Base-by-base conservation (phyloP, 2,797 vertebrate species). In the Ataeniobius toweri region DNA sequence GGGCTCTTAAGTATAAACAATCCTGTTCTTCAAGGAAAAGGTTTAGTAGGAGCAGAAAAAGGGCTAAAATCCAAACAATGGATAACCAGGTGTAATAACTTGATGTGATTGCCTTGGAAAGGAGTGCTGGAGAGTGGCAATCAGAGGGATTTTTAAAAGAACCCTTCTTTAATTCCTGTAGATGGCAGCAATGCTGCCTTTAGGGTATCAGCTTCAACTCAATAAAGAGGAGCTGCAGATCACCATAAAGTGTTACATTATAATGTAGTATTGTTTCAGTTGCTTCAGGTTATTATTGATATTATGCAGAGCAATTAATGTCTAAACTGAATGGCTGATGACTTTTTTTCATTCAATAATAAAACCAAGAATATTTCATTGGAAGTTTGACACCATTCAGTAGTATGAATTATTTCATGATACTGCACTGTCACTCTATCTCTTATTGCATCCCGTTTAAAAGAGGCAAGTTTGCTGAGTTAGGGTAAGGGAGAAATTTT, bases 41-140 rank as follows among this genome's bases (percentile, higher is more conserved):
- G 24, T 14, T 68, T 41, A 72, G 55, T 24, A 41, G 73, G 74
- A 22, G 18, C 26, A 53, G 41, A 9, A 24, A 71, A 2, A 0
- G 26, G 5, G 22, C 18, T 8, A 7, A 46, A 48, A 48, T 18
- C 36, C 46, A 71, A 13, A n/a, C 71, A 0, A 73, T 51, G 46
- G 26, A 31, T 41, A 12, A 75, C 51, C 77, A 73, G 76, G 56
- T 86, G 87, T 50, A 56, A 75, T 61, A 68, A 79, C 71, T 82
- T 80, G 53, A 39, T 71, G 61, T 80, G 76, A 84, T 79, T 69
- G 72, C 1, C 16, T 31, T 5, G 50, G 71, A 65, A 44, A 44
- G 79, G 1, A 69, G 18, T 3, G 1, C 31, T 63, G n/a, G 63
- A 79, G 74, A 46, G 16, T 39, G 71, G 39, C 13, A 48, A 69